Base-by-base conservation (phyloP, 2,113 vertebrate species). In the Bujurquina vittata region DNA sequence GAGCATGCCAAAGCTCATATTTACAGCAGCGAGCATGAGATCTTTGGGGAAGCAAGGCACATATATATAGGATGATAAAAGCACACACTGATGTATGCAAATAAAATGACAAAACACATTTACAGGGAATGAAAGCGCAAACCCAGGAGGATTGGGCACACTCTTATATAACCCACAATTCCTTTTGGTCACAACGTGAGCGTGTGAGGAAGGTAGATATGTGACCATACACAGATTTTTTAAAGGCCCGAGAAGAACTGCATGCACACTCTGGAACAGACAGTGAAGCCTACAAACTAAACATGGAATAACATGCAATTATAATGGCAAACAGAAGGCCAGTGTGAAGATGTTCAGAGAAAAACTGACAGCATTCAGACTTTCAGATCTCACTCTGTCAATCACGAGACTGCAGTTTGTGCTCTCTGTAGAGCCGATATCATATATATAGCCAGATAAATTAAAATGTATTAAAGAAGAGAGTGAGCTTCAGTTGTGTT, bases 1-100 rank as follows among this genome's bases (percentile, higher is more conserved):
- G 31, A 72, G 67, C 65, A 60, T 72, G 86, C 81, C 63, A 84
- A 63, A 75, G 22, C 77, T 88, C 75, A 77, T 55, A 72, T 86
- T 77, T 31, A 75, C 72, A 88, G 54, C 67, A 77, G 75, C 6
- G 55, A 67, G 23, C 10, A 72, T 52, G 20, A 52, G 49, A 29
- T 5, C 46, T 54, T 54, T 72, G 26, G 46, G 67, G 10, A 72
- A 72, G 54, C 26, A 72, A 72, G 67, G 33, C 67, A 54, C 67
- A 72, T 31, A 54, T 33, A 54, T 54, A 72, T 20, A 46, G 65
- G 43, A 72, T 72, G 2, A 72, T 72, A 72, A 54, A 3, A n/a
- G 46, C 43, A 65, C 14, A 20, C 26, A 43, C 15, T n/a, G 18
- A 56, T 26, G 14, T 40, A 62, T n/a, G 49, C 37, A 84, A 17